Evolutionary conservation across 2,888 invertebrate species (phyloP).

Genomic region (Galerucella pusilla): DNA sequence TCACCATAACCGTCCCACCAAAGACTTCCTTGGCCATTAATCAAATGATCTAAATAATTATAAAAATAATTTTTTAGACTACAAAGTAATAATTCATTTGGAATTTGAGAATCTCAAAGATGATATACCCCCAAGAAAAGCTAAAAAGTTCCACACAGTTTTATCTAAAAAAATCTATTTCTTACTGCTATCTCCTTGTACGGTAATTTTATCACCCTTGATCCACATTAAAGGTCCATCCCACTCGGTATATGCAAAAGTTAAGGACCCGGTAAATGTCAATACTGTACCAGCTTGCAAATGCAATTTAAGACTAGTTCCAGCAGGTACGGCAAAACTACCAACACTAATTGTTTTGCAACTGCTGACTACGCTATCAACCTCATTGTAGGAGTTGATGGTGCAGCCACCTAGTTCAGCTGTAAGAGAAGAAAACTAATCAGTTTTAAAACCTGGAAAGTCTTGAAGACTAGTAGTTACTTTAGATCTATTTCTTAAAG

Average conservation of each 20-base stretch:
- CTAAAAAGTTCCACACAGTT: not conserved
- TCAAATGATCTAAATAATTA: slow-evolving; percentile 15
- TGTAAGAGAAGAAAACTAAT: not conserved
- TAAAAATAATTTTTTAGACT: too few relatives aligned
- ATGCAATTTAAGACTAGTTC: slow-evolving; percentile 37
- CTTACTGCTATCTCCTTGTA: slow-evolving; percentile 26
- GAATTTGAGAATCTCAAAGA: too few relatives aligned
- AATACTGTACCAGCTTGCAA: slow-evolving; percentile 39
- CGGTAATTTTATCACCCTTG: slow-evolving; percentile 39
- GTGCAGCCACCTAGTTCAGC: slow-evolving; percentile 24
- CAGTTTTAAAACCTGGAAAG: not conserved
- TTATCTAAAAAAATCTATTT: not conserved
- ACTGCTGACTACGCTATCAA: slow-evolving; percentile 31
- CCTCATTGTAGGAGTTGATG: slow-evolving; percentile 23
- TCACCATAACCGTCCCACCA: slow-evolving; percentile 38
- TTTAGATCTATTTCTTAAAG: too few relatives aligned
- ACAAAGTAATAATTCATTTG: too few relatives aligned
- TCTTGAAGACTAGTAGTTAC: not conserved
- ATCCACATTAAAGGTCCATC: slow-evolving; percentile 43
- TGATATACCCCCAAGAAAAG: too few relatives aligned
- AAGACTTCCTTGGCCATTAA: slow-evolving; percentile 27
- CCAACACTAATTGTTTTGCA: slow-evolving; percentile 41
- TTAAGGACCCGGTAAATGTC: slow-evolving; percentile 38
- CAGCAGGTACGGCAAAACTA: slow-evolving; percentile 43
- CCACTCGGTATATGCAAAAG: slow-evolving; percentile 42